Evolutionary conservation across 1,140 invertebrate genomes (phyloP).

Genomic region (Idris sp.): DNA sequence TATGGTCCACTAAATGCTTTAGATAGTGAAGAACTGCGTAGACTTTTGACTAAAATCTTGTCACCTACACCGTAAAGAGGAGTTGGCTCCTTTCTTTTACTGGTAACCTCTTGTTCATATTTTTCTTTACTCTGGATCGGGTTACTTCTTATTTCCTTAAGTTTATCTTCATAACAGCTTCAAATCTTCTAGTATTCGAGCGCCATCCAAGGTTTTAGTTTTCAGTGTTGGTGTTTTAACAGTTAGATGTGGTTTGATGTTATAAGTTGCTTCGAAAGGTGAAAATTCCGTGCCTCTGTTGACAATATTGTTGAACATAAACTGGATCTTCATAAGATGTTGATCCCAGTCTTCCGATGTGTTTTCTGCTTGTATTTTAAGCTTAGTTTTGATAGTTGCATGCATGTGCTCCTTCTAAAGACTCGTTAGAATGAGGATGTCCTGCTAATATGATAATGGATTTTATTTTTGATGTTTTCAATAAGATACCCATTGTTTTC

Average conservation of each 20-base stretch:
- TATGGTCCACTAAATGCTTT: conserved; percentile 8
- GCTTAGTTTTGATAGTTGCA: conserved; percentile 7
- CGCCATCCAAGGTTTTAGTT: conserved; percentile 9
- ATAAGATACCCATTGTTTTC: background rate
- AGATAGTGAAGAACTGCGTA: conserved; percentile 2
- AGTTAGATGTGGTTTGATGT: conserved; percentile 9
- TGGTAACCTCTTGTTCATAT: conserved; percentile 15
- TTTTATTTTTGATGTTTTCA: conserved; percentile 1
- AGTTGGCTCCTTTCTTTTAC: conserved; percentile 10
- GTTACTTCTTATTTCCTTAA: conserved; percentile 14
- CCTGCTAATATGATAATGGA: background rate
- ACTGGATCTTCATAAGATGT: background rate
- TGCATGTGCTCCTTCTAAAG: conserved; percentile 5
- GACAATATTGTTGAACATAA: conserved; percentile 11
- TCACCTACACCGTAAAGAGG: conserved; percentile 6
- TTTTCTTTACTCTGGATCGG: conserved; percentile 6
- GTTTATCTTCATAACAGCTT: conserved; percentile 7
- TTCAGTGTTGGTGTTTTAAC: conserved; percentile 7
- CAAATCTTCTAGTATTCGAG: conserved; percentile 8
- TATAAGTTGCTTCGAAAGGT: conserved; percentile 15
- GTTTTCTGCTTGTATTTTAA: conserved; percentile 9
- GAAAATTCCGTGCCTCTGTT: conserved; percentile 16
- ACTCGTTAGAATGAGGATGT: background rate
- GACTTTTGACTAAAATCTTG: conserved; percentile 10
- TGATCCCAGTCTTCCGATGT: background rate